Base-by-base conservation (phyloP, 1,140 invertebrate genomes). In the Parasteatoda tepidariorum region DNA sequence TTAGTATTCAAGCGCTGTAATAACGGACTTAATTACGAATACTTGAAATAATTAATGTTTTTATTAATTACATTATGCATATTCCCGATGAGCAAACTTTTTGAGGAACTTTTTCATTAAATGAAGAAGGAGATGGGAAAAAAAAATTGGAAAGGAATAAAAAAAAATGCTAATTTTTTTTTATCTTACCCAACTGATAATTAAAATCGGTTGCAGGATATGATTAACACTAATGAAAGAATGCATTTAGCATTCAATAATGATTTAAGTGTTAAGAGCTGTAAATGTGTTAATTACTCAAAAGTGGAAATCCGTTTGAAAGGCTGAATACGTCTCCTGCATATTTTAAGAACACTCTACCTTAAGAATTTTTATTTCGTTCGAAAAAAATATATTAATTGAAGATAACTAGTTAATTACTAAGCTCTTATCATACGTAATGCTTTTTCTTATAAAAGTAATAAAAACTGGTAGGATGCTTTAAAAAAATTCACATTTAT, bases 181-280 rank as follows among this genome's bases (percentile, higher is more conserved):
- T 66, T 13, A 61, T 4, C 38, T 22, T 15, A 3, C 2, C 24
- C 22, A 11, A 1, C 28, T 26, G 6, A 48, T 26, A 76, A 64
- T 76, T 76, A 76, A 76, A 76, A 76, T 66, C 74, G 59, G 30
- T 31, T 28, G 34, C 48, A 59, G 38, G 59, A 66, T 64, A 76
- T 76, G 74, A 76, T 76, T 76, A 76, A 66, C 74, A 66, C 74
- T 76, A 76, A 76, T 76, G 74, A 76, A 76, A 66, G 41, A 76
- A 76, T 76, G 59, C 74, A 76, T 76, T 76, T 76, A 76, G 74
- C 74, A 76, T 76, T 62, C 73, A 76, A 76, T 76, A 76, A 33
- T 31, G 74, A 76, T 64, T 76, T 48, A 76, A 30, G 74, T 76
- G 74, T 76, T 76, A 76, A 59, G 54, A 74, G 55, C 54, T 74